Base-by-base conservation (phyloP, 2,888 invertebrate species). In the Chorisops tibialis region DNA sequence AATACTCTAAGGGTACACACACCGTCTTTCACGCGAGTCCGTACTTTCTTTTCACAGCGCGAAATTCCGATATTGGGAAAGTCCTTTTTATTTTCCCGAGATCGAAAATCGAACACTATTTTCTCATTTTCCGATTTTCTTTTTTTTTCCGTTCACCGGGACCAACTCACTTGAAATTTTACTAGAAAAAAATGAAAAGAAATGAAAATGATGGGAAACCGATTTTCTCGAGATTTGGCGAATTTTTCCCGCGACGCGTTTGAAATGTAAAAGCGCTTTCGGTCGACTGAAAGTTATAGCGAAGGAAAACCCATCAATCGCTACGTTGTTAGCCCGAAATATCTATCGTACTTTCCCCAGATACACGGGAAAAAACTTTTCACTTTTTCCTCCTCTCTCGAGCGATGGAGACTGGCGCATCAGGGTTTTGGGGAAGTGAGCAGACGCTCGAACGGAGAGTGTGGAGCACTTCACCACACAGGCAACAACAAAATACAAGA, bases 211-310 rank as follows among this genome's bases (percentile, higher is more conserved):
- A 52, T 38, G 16, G 24, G 41, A 54, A 54, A 54, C 54, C 54
- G 54, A 43, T 54, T 24, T 43, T 14, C n/a, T n/a, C 43, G 41
- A 43, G 41, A 24, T 22, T 38, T 24, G 14, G 41, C 43, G 43
- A 54, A 24, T 43, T 43, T 37, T 39, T 43, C 22, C 43, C n/a
- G 11, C 54, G 54, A 54, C 54, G 41, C 54, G 54, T 54, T 24
- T 41, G 41, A 22, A 18, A 22, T 12, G 54, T 54, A 19, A 54
- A 54, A 54, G 54, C 43, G 54, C 54, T 54, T 54, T 54, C 54
- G 41, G 54, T 54, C 54, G 54, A 54, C 54, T 54, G 54, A 54
- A 54, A 54, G 41, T 54, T 43, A 54, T 43, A 21, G n/a, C 54
- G 24, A 9, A 14, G 54, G 24, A 43, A 54, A 43, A 54, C 41